phyloP scores from a whole-genome alignment of 2,797 vertebrate species.

The Rhinella marina region DNA sequence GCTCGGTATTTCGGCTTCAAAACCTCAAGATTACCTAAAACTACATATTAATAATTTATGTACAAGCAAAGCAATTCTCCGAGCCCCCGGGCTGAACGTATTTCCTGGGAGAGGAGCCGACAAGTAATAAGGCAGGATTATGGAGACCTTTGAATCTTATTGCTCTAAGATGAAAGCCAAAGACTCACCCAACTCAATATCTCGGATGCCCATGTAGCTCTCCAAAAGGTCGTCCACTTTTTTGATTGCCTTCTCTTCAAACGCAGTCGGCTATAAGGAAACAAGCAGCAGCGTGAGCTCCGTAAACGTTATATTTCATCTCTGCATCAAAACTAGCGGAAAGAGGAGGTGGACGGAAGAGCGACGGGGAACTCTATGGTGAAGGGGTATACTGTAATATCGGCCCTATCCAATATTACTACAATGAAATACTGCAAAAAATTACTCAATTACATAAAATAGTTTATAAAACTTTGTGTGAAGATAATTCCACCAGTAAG shows the following conservation, averaged over 20 bases:
- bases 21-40: conserved; percentile 36
- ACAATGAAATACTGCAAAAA: not conserved
- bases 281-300: not conserved
- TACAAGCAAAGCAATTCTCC: conserved; percentile 28
- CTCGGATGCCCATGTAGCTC: conserved; percentile 96
- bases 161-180: conserved; percentile 38
- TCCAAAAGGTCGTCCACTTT: conserved; percentile 95
- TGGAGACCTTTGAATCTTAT: conserved; percentile 2
- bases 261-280: conserved; percentile 82
- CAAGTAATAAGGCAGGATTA: not conserved
- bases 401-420: not conserved
- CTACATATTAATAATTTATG: conserved; percentile 26
- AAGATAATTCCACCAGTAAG: no score
- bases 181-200: conserved; percentile 89
- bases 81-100: conserved; percentile 6
- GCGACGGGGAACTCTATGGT: not conserved
- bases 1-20: conserved; percentile 17
- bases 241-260: conserved; percentile 89
- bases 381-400: not conserved
- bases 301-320: not conserved
- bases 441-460: not conserved
- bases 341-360: not conserved
- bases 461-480: no score
- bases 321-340: not conserved
- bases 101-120: not conserved